phyloP scores from a whole-genome alignment of 1,140 invertebrate genomes.

The Pseudomyrmex pallidus region DNA sequence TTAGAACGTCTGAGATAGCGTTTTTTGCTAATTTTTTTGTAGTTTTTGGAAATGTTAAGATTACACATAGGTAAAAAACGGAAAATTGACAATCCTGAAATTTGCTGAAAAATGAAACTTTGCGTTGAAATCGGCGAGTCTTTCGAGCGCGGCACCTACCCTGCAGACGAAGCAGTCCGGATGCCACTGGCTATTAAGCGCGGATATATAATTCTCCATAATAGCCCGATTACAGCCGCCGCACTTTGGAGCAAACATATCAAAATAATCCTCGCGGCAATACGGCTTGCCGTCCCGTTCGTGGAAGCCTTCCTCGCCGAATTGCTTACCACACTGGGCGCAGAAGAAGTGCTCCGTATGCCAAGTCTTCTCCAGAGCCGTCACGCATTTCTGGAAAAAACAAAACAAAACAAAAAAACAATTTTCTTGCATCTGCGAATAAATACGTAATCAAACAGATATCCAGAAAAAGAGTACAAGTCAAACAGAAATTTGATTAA shows the following conservation, averaged over 20 bases:
- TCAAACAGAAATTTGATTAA: background rate
- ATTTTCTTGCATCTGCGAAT: background rate
- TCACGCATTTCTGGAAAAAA: slow-evolving; percentile 96
- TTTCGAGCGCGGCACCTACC: slow-evolving; percentile 88
- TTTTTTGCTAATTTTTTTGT: background rate
- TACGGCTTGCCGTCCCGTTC: slow-evolving; percentile 97
- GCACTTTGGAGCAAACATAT: slow-evolving; percentile 99
- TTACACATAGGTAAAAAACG: background rate
- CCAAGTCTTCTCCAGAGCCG: slow-evolving; percentile 99
- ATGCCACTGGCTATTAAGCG: slow-evolving; percentile 99
- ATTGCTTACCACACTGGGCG: slow-evolving; percentile 98
- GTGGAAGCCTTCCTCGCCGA: slow-evolving; percentile 98
- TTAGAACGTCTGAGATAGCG: slow-evolving; percentile 11
- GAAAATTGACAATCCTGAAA: background rate
- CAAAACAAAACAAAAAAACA: slow-evolving; percentile 40
- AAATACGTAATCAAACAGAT: background rate
- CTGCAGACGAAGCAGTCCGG: slow-evolving; percentile 99
- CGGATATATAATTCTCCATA: slow-evolving; percentile 99
- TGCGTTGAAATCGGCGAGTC: background rate
- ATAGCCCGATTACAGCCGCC: slow-evolving; percentile 98
- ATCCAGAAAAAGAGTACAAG: background rate
- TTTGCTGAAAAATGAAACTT: slow-evolving; percentile 13
- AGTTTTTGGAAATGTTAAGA: slow-evolving; percentile 2
- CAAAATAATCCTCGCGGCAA: slow-evolving; percentile 98
- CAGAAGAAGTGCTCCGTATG: slow-evolving; percentile 99